Evolutionary conservation across 2,113 vertebrate species (phyloP).

Genomic region (Buteo buteo): DNA sequence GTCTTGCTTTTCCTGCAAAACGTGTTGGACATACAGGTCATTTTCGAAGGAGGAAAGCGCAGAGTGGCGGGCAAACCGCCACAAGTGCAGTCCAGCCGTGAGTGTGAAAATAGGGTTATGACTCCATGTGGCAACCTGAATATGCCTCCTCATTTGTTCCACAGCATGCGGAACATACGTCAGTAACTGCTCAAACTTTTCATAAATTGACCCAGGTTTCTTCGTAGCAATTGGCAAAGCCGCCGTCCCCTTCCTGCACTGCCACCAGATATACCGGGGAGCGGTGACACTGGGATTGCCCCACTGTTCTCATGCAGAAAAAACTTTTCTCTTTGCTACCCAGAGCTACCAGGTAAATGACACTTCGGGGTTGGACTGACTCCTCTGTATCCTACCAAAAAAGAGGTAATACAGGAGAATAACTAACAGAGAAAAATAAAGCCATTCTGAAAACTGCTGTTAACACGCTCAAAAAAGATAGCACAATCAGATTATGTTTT

Average conservation of each 20-base stretch:
- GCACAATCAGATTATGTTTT: background rate
- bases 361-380: background rate
- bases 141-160: background rate
- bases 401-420: background rate
- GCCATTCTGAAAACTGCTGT: background rate
- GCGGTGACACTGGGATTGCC: accelerated
- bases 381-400: background rate
- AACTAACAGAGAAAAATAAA: background rate
- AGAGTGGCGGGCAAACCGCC: accelerated
- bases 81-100: background rate
- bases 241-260: accelerated
- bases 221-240: background rate
- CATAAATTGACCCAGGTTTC: background rate
- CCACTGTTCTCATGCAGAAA: background rate
- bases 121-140: background rate
- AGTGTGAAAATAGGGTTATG: background rate
- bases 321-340: background rate
- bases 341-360: background rate
- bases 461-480: background rate
- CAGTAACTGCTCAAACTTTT: background rate
- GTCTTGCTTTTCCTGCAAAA: background rate
- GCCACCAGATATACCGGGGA: accelerated
- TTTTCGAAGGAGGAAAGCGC: background rate
- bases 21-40: background rate
- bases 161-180: background rate